Conservation (phyloP, 2,888 invertebrate genomes). For the Trichogramma evanescens region DNA sequence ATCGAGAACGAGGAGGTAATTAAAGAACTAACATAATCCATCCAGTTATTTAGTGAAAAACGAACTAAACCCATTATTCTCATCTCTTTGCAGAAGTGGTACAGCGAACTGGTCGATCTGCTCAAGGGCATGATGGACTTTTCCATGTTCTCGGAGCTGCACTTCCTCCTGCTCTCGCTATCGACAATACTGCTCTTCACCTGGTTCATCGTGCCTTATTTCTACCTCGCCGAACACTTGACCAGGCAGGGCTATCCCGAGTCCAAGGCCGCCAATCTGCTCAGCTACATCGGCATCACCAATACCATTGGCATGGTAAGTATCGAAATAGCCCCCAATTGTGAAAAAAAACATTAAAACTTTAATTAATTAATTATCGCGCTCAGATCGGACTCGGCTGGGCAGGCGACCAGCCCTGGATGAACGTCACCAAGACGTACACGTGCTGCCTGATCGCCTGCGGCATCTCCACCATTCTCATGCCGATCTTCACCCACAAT, state of each 20-base stretch:
- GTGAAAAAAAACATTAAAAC: background rate
- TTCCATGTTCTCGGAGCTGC: conserved; percentile 67
- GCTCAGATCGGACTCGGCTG: conserved; percentile 72
- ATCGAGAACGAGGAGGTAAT: conserved; percentile 69
- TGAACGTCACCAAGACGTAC: conserved; percentile 77
- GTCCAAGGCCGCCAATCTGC: conserved; percentile 68
- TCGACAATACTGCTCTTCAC: conserved; percentile 84
- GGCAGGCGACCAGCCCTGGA: conserved; percentile 79
- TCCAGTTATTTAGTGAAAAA: too few relatives aligned
- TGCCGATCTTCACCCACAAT: conserved; percentile 53
- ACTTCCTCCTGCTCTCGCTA: conserved; percentile 73
- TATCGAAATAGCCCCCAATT: background rate
- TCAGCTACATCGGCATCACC: conserved; percentile 80
- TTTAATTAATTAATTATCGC: conserved; percentile 15
- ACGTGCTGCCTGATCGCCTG: conserved; percentile 68
- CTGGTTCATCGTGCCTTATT: conserved; percentile 93
- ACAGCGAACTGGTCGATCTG: conserved; percentile 59
- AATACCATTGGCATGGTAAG: conserved; percentile 87
- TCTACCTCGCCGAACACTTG: conserved; percentile 84
- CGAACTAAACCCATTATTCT: background rate
- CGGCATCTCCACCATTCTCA: conserved; percentile 57
- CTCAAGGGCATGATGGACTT: conserved; percentile 73
- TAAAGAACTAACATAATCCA: background rate
- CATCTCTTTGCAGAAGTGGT: conserved; percentile 61
- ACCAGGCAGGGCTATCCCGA: conserved; percentile 63